phyloP scores from a whole-genome alignment of 1,140 invertebrate species.

The Drosophila erecta region DNA sequence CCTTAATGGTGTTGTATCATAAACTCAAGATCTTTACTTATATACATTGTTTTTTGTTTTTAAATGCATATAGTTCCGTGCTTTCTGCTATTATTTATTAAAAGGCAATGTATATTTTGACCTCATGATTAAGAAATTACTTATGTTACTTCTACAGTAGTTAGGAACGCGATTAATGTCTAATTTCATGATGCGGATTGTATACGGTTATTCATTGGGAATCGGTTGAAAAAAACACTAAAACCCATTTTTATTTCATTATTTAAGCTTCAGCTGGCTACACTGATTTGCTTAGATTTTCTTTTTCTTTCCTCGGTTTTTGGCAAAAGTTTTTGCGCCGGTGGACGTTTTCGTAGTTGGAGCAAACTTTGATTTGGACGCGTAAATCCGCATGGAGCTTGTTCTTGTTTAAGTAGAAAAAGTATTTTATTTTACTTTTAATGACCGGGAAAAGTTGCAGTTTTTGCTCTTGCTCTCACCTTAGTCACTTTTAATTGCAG shows the following conservation, averaged over 20 bases:
- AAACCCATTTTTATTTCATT: not conserved
- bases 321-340: not conserved
- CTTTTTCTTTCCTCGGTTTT: not conserved
- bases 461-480: conserved; percentile 33
- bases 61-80: too few relatives aligned
- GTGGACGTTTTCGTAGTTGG: not conserved
- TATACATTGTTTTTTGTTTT: too few relatives aligned
- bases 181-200: not conserved
- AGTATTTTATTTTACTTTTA: conserved; percentile 75
- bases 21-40: too few relatives aligned
- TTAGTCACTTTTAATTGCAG: conserved; percentile 59
- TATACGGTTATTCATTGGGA: too few relatives aligned
- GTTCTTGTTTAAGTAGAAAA: conserved; percentile 37
- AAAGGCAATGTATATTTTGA: too few relatives aligned
- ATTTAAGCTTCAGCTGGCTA: not conserved
- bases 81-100: too few relatives aligned
- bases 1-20: not conserved
- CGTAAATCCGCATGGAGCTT: not conserved
- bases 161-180: too few relatives aligned
- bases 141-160: too few relatives aligned
- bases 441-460: conserved; percentile 53
- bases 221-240: too few relatives aligned
- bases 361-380: conserved; percentile 13
- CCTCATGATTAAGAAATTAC: too few relatives aligned
- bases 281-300: not conserved